Evolutionary conservation across 64 coral and sea anemone genomes (phyloP).

Genomic region (Hydrozoanthus tunicans): DNA sequence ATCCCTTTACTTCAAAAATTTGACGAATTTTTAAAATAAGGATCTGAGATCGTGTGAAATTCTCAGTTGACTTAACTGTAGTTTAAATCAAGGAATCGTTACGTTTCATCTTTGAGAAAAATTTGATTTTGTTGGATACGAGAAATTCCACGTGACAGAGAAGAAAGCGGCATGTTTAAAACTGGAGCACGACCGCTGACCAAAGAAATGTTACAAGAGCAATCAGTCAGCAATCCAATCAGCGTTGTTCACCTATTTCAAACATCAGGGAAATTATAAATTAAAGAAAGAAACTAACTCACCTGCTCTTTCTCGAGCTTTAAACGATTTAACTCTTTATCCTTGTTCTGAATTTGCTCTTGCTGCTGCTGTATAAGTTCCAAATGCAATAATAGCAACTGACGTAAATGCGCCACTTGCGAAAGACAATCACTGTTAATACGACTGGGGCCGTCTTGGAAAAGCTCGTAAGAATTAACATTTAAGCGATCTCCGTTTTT

Average conservation of each 20-base stretch:
- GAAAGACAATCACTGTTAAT: constrained; percentile 81
- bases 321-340: constrained; percentile 83
- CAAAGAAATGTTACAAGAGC: constrained; percentile 8
- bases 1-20: no score
- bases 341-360: constrained; percentile 93
- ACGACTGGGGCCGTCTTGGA: constrained; percentile 71
- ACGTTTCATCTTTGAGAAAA: no score
- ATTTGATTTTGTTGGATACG: not conserved
- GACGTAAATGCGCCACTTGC: constrained; percentile 86
- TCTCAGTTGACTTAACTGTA: no score
- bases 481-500: constrained; percentile 33
- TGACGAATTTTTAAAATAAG: no score
- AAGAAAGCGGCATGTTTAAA: constrained; percentile 57
- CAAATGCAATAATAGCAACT: constrained; percentile 94
- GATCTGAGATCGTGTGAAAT: no score
- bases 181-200: constrained; percentile 40
- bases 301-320: constrained; percentile 99
- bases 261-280: not conserved
- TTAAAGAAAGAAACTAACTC: not conserved
- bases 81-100: no score
- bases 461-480: constrained; percentile 37
- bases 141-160: constrained; percentile 41
- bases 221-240: constrained; percentile 3
- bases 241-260: no score
- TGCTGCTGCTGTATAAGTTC: constrained; percentile 99